Evolutionary conservation across 2,113 vertebrate species (phyloP), one percentile per base, ranked within the genome.

Genomic region (Phalacrocorax brasilianus): DNA sequence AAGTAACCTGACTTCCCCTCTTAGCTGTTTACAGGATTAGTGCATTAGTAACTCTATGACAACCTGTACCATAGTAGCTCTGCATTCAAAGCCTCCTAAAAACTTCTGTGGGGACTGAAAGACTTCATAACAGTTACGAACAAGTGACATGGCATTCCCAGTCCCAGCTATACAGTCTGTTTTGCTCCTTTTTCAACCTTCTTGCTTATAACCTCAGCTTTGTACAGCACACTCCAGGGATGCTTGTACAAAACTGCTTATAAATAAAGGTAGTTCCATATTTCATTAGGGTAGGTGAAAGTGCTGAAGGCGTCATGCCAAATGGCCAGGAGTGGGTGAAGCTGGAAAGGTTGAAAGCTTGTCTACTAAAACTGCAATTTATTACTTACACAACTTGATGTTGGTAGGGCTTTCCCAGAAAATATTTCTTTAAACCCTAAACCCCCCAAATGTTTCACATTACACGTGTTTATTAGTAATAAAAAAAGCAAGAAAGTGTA

Each of bases 391-490:
- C 72, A 59, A 50, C 33, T 89, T 82, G 30, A 42, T 21, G 47
- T 63, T 83, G 32, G 78, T 67, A 88, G 42, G 33, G 19, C 65
- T 91, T 90, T 62, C 76, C 28, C 38, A 12, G 18, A 92, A 95
- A 93, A 58, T 78, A 76, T 77, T 92, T 75, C 38, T 96, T 86
- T 91, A 89, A 89, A 89, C 58, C 16, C 47, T 89, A 62, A 75
- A 70, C 13, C 2, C 23, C 28, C 40, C 4, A 74, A 71, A 76
- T 24, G 17, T 68, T 33, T 71, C 74, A 50, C 42, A 40, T 75
- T 75, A 12, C 85, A 52, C 53, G 11, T 70, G 35, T 53, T 84
- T 89, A 45, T 52, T 44, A 82, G 62, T 21, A 53, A 72, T 23
- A 75, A 68, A 81, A 67, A 67, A 38, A 5, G 1, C 17, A 47